Evolutionary conservation across 1,140 invertebrate species (phyloP).

Genomic region (Gyrodactylus salaris): DNA sequence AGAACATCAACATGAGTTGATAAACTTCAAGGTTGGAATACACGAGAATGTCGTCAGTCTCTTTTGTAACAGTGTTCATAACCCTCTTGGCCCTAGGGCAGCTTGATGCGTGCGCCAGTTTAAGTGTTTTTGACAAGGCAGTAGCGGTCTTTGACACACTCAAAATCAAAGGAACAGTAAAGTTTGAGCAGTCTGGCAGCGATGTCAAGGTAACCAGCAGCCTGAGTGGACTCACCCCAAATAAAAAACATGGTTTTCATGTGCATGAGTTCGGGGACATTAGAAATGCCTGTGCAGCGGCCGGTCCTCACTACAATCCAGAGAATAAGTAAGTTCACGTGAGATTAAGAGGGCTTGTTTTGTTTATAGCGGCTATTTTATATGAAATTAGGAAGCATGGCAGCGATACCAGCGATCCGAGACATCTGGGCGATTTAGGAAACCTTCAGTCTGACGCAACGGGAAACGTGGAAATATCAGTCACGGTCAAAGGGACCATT

Average conservation of each 20-base stretch:
- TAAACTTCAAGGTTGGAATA: no score
- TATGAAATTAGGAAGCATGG: slow-evolving; percentile 10
- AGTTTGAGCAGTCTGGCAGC: neutral
- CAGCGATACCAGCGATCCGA: slow-evolving; percentile 9
- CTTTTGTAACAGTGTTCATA: no score
- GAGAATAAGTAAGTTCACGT: slow-evolving; percentile 5
- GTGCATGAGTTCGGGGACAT: slow-evolving; percentile 16
- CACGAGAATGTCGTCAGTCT: no score
- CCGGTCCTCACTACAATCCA: slow-evolving; percentile 12
- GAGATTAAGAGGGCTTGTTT: no score
- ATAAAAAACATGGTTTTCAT: slow-evolving; percentile 14
- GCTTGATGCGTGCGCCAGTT: neutral
- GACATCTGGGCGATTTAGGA: slow-evolving; percentile 59
- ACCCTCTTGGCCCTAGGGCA: no score
- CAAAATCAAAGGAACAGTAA: neutral
- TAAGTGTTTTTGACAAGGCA: neutral
- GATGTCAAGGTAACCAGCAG: neutral
- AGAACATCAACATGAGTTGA: no score
- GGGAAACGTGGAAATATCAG: slow-evolving; percentile 34
- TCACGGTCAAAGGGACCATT: slow-evolving; percentile 10
- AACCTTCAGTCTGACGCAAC: slow-evolving; percentile 38
- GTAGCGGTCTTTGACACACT: neutral
- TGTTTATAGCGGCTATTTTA: slow-evolving; percentile 10
- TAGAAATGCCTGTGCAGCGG: slow-evolving; percentile 11
- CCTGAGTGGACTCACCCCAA: neutral